Conservation (phyloP, 2,888 invertebrate genomes). For the Cephus pygmeus region DNA sequence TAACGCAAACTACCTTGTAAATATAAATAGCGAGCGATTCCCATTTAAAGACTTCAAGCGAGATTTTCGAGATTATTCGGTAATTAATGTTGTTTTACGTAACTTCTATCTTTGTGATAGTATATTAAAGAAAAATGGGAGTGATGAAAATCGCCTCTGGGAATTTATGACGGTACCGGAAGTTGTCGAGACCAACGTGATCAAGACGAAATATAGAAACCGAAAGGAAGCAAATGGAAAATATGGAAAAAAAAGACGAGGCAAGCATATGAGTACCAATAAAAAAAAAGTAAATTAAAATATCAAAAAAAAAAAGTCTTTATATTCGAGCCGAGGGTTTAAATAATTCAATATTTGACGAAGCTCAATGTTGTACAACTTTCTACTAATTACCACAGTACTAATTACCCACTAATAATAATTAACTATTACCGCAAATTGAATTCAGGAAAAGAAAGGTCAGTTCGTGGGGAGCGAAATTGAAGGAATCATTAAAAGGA, state of each 20-base stretch:
- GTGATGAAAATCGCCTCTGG: not conserved
- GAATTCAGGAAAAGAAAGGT: not conserved
- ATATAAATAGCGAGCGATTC: slow-evolving; percentile 9
- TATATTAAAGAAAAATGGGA: not conserved
- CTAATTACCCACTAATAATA: not conserved
- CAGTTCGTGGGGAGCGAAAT: not conserved
- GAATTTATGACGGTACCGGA: not conserved
- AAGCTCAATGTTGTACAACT: slow-evolving; percentile 32
- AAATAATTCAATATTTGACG: slow-evolving; percentile 18
- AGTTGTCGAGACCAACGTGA: not conserved
- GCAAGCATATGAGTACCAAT: not conserved
- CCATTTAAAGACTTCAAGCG: slow-evolving; percentile 13
- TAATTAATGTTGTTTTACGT: slow-evolving; percentile 19
- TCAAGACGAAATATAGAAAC: not conserved
- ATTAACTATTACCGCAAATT: not conserved
- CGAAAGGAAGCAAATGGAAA: not conserved
- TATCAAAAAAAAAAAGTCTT: not conserved
- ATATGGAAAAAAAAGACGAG: not conserved
- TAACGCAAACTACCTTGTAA: slow-evolving; percentile 7
- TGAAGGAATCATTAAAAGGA: not conserved
- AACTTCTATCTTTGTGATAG: slow-evolving; percentile 8
- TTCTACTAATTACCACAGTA: slow-evolving; percentile 22
- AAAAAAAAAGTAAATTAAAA: not conserved
- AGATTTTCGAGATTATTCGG: slow-evolving; percentile 15
- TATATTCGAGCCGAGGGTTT: not conserved